phyloP scores from a whole-genome alignment of 2,888 invertebrate species.

The Cantharis lateralis region DNA sequence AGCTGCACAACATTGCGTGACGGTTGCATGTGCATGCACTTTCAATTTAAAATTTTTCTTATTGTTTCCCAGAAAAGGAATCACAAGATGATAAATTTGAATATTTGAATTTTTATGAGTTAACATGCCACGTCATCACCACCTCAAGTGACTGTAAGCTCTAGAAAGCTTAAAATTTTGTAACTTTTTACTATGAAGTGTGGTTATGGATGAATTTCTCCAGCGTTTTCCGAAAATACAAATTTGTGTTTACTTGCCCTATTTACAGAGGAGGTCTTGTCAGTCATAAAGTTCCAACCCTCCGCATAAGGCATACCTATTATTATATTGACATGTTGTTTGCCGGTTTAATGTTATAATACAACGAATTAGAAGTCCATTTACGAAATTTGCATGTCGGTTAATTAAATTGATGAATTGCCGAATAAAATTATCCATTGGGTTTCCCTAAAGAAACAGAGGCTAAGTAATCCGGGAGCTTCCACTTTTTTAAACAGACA shows the following conservation, averaged over 20 bases:
- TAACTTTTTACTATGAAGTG: not conserved
- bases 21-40: too few species aligned
- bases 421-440: too few species aligned
- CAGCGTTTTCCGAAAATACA: not conserved
- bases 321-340: not conserved
- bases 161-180: not conserved
- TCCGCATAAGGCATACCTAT: not conserved
- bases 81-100: not conserved
- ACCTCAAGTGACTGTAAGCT: not conserved
- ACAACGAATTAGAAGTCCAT: not conserved
- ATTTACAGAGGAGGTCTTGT: not conserved
- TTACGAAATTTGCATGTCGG: not conserved
- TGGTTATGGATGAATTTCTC: not conserved
- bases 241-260: not conserved
- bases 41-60: not conserved
- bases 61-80: not conserved
- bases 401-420: not conserved
- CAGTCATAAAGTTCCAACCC: not conserved
- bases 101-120: not conserved
- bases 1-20: too few species aligned
- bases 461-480: not conserved
- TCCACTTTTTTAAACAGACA: too few species aligned
- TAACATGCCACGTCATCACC: not conserved
- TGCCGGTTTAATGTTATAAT: not conserved
- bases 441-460: too few species aligned